A percentile compares a stretch with the other conserved stretches of the same genome.
Conservation (phyloP, 2,888 invertebrate species). For the Nasonovia ribisnigri region DNA sequence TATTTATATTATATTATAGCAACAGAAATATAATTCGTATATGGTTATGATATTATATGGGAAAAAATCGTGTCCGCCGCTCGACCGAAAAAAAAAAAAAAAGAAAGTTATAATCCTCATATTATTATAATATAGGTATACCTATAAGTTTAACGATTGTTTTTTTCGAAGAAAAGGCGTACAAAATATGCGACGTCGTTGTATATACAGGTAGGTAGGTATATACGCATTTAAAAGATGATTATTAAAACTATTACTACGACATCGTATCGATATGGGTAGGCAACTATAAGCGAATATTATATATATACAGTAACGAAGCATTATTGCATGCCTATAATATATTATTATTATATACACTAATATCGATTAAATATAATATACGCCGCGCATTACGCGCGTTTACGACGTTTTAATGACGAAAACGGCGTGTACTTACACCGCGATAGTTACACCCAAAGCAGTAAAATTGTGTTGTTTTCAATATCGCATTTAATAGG, state of each 20-base stretch:
- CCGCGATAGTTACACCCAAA: not conserved
- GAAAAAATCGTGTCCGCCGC: not conserved
- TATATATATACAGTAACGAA: not conserved
- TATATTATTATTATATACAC: not conserved
- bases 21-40: not conserved
- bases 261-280: not conserved
- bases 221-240: not conserved
- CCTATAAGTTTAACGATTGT: not conserved
- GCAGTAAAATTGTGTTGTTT: not conserved
- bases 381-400: not conserved
- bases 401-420: conserved; percentile 1
- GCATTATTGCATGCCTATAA: not conserved
- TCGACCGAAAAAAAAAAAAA: not conserved
- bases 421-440: not conserved
- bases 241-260: not conserved
- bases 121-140: too few relatives aligned
- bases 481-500: not conserved
- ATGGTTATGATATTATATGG: not conserved
- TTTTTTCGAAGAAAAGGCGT: not conserved
- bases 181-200: not conserved
- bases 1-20: not conserved
- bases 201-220: too few relatives aligned
- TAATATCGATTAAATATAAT: not conserved
- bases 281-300: not conserved
- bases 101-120: not conserved